These are phyloP conservation scores for Macrobrachium nipponense DNA, from an alignment of 1,140 invertebrate species.

Conservation along the genomic window DNA sequence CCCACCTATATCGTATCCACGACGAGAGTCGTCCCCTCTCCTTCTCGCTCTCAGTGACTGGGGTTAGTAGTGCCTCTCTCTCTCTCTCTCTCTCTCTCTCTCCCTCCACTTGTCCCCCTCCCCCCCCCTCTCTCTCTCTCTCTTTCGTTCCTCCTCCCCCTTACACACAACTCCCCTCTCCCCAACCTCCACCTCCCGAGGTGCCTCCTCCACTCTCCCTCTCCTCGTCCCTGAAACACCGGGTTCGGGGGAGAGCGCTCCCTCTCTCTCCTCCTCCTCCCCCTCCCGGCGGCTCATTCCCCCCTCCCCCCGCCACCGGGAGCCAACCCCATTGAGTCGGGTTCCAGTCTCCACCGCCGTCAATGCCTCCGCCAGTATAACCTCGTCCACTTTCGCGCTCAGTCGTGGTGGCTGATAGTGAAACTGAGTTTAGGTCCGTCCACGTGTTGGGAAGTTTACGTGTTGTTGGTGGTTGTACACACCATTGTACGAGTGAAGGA, in stretches of 20 bases:
- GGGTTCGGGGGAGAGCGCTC: too few species aligned
- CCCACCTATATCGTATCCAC: not conserved
- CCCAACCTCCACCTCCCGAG: not conserved
- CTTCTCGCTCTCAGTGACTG: slow-evolving; percentile 19
- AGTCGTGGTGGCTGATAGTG: slow-evolving; percentile 50
- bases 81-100: not conserved
- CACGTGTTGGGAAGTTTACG: slow-evolving; percentile 42
- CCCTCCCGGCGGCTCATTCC: not conserved
- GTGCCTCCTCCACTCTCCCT: too few species aligned
- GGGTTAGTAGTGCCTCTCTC: not conserved
- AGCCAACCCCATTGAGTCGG: not conserved
- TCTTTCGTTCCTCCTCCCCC: not conserved
- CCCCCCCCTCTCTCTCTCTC: not conserved
- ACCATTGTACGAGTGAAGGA: too few species aligned
- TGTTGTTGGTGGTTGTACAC: too few species aligned
- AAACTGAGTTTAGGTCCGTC: slow-evolving; percentile 34
- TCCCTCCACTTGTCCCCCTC: not conserved
- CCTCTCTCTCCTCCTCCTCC: not conserved
- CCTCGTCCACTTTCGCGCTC: slow-evolving; percentile 51
- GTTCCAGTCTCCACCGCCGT: slow-evolving; percentile 33
- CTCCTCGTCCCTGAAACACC: too few species aligned
- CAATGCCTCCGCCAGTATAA: slow-evolving; percentile 47
- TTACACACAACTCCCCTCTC: not conserved
- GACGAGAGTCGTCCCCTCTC: slow-evolving; percentile 2
- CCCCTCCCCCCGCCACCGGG: not conserved